Evolutionary conservation across 2,888 invertebrate genomes (phyloP).

Genomic region (Monopis laevigella): DNA sequence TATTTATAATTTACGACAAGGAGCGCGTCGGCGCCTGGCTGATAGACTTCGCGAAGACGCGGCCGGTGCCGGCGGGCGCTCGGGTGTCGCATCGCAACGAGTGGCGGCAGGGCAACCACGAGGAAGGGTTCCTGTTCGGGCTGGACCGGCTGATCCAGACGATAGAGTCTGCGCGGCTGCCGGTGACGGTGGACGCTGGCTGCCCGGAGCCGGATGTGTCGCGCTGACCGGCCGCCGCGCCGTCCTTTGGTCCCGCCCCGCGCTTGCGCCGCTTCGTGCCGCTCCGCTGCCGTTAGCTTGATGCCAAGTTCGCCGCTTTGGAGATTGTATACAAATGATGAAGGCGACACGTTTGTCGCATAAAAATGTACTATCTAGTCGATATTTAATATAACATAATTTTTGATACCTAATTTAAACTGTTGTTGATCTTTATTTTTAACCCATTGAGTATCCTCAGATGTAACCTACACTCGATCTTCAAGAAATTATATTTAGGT

Average conservation of each 20-base stretch:
- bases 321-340: constrained; percentile 48
- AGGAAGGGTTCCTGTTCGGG: constrained; percentile 94
- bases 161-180: constrained; percentile 44
- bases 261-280: constrained; percentile 26
- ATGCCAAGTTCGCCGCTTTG: constrained; percentile 39
- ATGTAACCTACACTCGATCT: no score
- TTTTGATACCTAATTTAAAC: no score
- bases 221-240: constrained; percentile 49
- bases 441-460: no score
- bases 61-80: constrained; percentile 74
- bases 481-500: no score
- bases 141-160: constrained; percentile 89
- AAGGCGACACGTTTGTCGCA: constrained; percentile 34
- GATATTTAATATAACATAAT: constrained; percentile 26
- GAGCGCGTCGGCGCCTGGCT: constrained; percentile 92
- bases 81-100: constrained; percentile 79
- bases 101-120: constrained; percentile 95
- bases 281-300: constrained; percentile 30
- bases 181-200: constrained; percentile 27
- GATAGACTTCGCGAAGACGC: constrained; percentile 97
- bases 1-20: constrained; percentile 93
- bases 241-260: constrained; percentile 33
- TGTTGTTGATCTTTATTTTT: no score
- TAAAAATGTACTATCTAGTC: constrained; percentile 47
- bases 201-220: constrained; percentile 52